Conservation (phyloP, 1,140 invertebrate species). For the Mya arenaria region DNA sequence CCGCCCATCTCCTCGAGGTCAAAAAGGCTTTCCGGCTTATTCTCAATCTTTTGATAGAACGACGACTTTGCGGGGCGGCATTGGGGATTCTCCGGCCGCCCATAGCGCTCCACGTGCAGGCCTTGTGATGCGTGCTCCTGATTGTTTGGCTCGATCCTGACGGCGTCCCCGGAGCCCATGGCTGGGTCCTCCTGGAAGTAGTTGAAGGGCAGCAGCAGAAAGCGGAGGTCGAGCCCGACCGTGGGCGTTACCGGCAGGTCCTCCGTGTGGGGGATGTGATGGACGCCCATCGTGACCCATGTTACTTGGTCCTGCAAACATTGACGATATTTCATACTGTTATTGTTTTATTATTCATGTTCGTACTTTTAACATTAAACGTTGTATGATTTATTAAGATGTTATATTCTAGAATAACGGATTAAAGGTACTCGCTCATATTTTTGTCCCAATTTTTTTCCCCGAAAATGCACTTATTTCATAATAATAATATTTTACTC, state of each 20-base stretch:
- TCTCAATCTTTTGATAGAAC: too few relatives aligned
- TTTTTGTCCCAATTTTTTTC: neutral
- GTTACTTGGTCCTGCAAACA: conserved; percentile 72
- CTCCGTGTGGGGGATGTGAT: conserved; percentile 74
- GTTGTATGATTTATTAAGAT: neutral
- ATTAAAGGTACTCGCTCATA: neutral
- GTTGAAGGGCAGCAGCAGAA: conserved; percentile 74
- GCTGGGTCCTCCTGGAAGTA: conserved; percentile 74
- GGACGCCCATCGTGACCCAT: conserved; percentile 75
- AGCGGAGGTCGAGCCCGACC: conserved; percentile 59
- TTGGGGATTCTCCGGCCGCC: conserved; percentile 20
- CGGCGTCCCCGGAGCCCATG: conserved; percentile 65
- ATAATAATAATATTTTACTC: too few relatives aligned
- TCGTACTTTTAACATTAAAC: neutral
- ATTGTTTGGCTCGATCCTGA: conserved; percentile 56
- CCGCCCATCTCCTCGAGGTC: too few relatives aligned
- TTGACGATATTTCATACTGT: neutral
- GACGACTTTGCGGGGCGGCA: neutral
- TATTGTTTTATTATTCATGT: too few relatives aligned
- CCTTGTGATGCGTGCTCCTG: conserved; percentile 13
- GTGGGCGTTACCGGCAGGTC: conserved; percentile 75
- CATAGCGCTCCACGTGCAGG: conserved; percentile 50
- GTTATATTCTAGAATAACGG: neutral
- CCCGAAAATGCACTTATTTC: too few relatives aligned
- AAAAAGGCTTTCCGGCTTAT: too few relatives aligned